phyloP scores from a whole-genome alignment of 2,797 vertebrate species.

The Clamator glandarius region DNA sequence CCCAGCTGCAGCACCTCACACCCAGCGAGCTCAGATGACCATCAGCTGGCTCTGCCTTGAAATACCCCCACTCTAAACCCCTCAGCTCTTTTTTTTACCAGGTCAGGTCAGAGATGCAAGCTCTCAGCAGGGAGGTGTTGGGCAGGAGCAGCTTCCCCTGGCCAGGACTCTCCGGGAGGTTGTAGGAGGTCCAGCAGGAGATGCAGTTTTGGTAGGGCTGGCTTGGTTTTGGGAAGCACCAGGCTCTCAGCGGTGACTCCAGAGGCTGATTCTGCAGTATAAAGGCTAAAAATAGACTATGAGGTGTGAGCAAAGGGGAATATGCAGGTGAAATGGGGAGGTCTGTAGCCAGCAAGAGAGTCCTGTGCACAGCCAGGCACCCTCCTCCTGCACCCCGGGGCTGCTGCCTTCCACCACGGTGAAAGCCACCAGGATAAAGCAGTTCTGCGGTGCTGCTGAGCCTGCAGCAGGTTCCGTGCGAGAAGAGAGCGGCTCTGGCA shows the following conservation, averaged over 20 bases:
- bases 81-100: rapidly evolving
- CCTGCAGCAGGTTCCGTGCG: background rate
- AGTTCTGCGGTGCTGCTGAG: rapidly evolving
- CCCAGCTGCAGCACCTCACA: background rate
- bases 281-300: rapidly evolving
- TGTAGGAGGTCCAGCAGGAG: rapidly evolving
- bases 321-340: rapidly evolving
- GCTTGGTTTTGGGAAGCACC: background rate
- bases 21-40: background rate
- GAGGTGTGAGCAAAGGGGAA: background rate
- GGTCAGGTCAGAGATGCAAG: rapidly evolving
- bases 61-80: rapidly evolving
- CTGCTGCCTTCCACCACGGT: background rate
- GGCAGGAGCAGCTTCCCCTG: background rate
- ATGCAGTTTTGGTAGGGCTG: background rate
- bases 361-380: rapidly evolving
- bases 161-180: rapidly evolving
- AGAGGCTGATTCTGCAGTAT: rapidly evolving
- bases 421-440: rapidly evolving
- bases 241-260: background rate
- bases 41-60: background rate
- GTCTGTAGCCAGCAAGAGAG: background rate
- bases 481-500: background rate
- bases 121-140: background rate
- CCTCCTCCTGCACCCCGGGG: background rate